Evolutionary conservation across 1,140 invertebrate species (phyloP).

Genomic region (Eueides isabella): DNA sequence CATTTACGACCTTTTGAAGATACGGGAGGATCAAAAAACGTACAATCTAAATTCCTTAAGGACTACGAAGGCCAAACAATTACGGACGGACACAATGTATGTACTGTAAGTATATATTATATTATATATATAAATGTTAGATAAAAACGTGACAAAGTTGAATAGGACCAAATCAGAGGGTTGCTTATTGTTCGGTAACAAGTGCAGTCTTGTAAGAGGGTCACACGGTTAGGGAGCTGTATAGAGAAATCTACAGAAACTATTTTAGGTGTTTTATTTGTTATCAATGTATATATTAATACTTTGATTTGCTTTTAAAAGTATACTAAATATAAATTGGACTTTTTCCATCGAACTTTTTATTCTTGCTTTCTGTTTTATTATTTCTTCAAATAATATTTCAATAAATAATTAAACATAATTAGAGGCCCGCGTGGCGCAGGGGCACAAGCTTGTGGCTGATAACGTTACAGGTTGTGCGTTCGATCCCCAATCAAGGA

Average conservation of each 20-base stretch:
- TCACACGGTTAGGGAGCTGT: conserved; percentile 46
- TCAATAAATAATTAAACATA: too few species aligned
- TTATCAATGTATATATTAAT: neutral
- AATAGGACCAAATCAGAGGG: conserved; percentile 48
- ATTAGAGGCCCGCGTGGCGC: too few species aligned
- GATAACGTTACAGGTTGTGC: too few species aligned
- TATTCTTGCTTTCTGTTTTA: too few species aligned
- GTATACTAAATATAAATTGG: too few species aligned
- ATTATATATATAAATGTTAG: conserved; percentile 23
- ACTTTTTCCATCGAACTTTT: too few species aligned
- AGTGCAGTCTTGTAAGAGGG: conserved; percentile 54
- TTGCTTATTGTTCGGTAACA: conserved; percentile 50
- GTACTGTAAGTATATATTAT: neutral
- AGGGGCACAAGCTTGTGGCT: too few species aligned
- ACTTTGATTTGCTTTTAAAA: too few species aligned
- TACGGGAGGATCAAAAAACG: neutral
- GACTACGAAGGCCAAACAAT: conserved; percentile 3
- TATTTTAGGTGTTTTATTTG: neutral
- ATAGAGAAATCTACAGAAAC: conserved; percentile 39
- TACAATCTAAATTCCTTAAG: conserved; percentile 15
- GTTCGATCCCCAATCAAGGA: too few species aligned
- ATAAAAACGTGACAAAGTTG: conserved; percentile 36
- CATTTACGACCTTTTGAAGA: neutral
- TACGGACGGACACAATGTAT: conserved; percentile 14
- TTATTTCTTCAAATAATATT: too few species aligned